Evolutionary conservation across 2,113 vertebrate species (phyloP), one percentile per base, ranked within the genome.

Genomic region (Apistogramma diplotaenia): DNA sequence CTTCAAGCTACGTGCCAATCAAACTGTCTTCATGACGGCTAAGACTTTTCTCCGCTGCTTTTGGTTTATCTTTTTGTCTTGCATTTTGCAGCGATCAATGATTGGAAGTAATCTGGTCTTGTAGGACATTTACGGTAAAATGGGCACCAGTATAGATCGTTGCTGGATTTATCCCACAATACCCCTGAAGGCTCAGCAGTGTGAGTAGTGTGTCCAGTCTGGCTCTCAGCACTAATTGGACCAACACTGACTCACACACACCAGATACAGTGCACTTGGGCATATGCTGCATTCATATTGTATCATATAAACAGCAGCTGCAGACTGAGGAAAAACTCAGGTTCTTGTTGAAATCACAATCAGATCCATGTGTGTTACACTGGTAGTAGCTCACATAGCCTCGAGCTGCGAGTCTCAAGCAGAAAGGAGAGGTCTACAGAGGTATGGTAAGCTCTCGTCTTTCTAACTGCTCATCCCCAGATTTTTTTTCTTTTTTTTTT

Each of bases 271-370:
- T 53, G 54, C 46, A 74, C 67, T 55, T 73, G 53, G 61, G 67
- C 60, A 89, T 82, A 83, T 75, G 57, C 60, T 72, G 80, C 71
- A 77, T 85, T 83, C 49, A 84, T 78, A 79, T 57, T 85, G 65
- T 72, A 87, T 80, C 72, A 83, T 43, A 75, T 55, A 79, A 90
- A 82, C 58, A 91, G 4, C 60, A 87, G 85, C 74, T 88, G 77
- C 67, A 71, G 54, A 25, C 49, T 59, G 65, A 46, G 37, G 37
- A 62, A 85, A 76, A 21, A 8, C 65, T 27, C 70, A 60, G 23
- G 11, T 55, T 65, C 49, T 67, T 55, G 58, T 33, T 62, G 58
- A 71, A 83, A 78, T 80, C 33, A 74, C 53, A 62, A 37, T 10
- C 25, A 37, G 12, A 40, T 8, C 27, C 54, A 27, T 53, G 40